These are phyloP conservation scores for Pogona vitticeps DNA, from an alignment of 2,113 vertebrate genomes.

Conservation along the genomic window DNA sequence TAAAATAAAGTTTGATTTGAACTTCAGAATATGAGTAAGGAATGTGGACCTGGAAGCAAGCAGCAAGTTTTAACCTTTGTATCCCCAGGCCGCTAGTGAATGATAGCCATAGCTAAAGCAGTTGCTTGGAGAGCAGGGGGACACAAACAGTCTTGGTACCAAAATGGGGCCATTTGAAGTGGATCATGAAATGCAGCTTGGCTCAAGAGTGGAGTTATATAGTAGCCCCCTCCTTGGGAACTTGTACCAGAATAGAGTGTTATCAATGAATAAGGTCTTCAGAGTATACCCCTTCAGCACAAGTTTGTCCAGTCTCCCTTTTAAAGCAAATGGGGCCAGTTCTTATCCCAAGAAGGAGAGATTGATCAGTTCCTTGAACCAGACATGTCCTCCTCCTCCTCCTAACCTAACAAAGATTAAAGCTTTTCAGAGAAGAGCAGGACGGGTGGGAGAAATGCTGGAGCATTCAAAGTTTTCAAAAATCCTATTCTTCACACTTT, in stretches of 20 bases:
- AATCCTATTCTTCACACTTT: too few relatives aligned
- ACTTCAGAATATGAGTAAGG: neutral
- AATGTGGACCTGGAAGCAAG: neutral
- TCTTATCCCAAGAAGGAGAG: too few relatives aligned
- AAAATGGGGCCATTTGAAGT: neutral
- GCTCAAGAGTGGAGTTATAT: neutral
- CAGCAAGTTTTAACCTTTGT: neutral
- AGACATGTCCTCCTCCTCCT: neutral
- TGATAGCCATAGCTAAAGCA: neutral
- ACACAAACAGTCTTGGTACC: neutral
- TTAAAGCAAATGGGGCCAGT: neutral
- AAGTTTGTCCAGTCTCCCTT: neutral
- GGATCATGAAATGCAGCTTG: neutral
- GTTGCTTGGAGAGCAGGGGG: too few relatives aligned
- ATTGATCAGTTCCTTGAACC: neutral
- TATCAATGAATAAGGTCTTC: neutral
- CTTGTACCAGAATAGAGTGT: neutral
- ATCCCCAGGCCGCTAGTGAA: neutral
- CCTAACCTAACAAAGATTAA: too few relatives aligned
- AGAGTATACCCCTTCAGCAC: neutral
- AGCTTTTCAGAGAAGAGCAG: too few relatives aligned
- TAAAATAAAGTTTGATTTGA: too few relatives aligned
- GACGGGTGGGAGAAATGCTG: too few relatives aligned
- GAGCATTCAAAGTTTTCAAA: too few relatives aligned
- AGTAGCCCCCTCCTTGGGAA: neutral